A percentile compares a stretch with the other conserved stretches of the same genome.
Conservation (phyloP, 1,140 invertebrate genomes). For the Carcinoscorpius rotundicauda region DNA sequence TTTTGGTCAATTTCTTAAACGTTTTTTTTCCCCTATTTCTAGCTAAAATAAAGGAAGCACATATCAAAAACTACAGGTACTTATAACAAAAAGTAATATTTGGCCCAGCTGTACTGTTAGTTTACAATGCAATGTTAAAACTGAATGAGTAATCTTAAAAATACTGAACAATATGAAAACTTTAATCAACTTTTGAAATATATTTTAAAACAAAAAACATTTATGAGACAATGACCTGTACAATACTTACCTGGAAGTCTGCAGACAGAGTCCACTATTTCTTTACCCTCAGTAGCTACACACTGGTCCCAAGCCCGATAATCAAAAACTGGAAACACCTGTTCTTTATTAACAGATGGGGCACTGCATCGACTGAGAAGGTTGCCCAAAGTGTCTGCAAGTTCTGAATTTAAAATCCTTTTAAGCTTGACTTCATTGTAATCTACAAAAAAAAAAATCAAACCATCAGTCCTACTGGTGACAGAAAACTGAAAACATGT, state of each 20-base stretch:
- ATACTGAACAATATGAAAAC: no score
- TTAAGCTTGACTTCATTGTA: constrained; percentile 65
- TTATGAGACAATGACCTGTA: constrained; percentile 4
- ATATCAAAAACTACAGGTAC: no score
- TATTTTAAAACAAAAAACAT: constrained; percentile 1
- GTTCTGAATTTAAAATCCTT: constrained; percentile 71
- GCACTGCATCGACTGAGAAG: constrained; percentile 67
- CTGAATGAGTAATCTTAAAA: no score
- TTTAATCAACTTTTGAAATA: neutral
- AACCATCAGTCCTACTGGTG: no score
- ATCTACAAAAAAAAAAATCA: constrained; percentile 44
- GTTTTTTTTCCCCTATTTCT: no score
- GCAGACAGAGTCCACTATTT: constrained; percentile 41
- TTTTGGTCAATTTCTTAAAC: no score
- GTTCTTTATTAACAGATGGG: constrained; percentile 58
- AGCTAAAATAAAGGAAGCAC: no score
- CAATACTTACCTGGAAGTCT: constrained; percentile 43
- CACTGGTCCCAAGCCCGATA: constrained; percentile 31
- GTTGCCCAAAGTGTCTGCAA: constrained; percentile 89
- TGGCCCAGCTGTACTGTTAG: no score
- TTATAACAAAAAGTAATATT: no score
- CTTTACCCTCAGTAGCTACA: constrained; percentile 35
- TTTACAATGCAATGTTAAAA: no score
- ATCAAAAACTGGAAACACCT: constrained; percentile 52
- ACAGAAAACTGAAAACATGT: no score